These are phyloP conservation scores for Apistogramma diplotaenia DNA, from an alignment of 2,113 vertebrate species.

Conservation along the genomic window DNA sequence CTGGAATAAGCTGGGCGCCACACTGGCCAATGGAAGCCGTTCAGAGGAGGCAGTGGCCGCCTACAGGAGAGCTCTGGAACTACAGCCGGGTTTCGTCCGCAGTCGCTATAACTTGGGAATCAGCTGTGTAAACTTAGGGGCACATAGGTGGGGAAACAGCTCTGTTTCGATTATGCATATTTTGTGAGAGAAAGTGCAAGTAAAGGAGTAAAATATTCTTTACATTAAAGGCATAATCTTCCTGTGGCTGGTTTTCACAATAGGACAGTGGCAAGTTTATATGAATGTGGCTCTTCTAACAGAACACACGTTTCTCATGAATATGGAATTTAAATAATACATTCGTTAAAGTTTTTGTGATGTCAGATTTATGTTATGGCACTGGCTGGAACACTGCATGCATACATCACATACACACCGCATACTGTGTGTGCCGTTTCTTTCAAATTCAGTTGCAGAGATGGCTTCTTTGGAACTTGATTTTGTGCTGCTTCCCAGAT, in stretches of 20 bases:
- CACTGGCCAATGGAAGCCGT: conserved; percentile 92
- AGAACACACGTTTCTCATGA: not conserved
- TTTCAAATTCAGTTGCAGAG: not conserved
- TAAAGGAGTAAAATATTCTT: not conserved
- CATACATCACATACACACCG: not conserved
- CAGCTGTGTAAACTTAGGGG: conserved; percentile 95
- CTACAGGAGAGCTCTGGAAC: conserved; percentile 89
- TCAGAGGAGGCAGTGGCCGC: conserved; percentile 95
- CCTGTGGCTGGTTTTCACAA: not conserved
- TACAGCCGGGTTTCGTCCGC: conserved; percentile 95
- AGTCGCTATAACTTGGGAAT: conserved; percentile 98
- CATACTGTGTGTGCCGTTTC: not conserved
- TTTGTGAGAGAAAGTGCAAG: not conserved
- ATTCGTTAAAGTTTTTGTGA: too few species aligned
- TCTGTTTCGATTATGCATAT: not conserved
- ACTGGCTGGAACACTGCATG: too few species aligned
- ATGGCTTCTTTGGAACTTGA: not conserved
- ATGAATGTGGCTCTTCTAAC: not conserved
- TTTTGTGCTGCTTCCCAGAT: not conserved
- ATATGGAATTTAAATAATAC: not conserved
- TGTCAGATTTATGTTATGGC: not conserved
- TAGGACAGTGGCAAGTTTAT: not conserved
- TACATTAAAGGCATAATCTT: not conserved
- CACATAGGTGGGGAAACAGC: conserved; percentile 84
- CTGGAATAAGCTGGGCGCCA: conserved; percentile 97